These are phyloP conservation scores for Speoplatyrhinus poulsoni DNA, from an alignment of 2,113 vertebrate genomes.

Conservation along the genomic window DNA sequence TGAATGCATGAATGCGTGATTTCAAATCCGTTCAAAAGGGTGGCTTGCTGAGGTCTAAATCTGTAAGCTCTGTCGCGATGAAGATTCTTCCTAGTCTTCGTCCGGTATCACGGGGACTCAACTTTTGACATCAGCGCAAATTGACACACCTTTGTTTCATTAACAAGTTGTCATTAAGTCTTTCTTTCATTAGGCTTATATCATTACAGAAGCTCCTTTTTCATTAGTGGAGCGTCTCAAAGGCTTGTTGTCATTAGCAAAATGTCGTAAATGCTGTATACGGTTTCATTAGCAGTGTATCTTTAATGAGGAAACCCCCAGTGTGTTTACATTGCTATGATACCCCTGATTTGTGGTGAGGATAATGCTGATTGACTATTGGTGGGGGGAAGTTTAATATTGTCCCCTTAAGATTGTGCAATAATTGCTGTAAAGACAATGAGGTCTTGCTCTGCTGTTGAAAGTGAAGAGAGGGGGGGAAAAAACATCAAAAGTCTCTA, in stretches of 20 bases:
- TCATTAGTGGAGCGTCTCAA: conserved; percentile 55
- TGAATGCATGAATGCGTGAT: conserved; percentile 52
- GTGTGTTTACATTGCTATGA: conserved; percentile 56
- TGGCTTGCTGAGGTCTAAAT: conserved; percentile 43
- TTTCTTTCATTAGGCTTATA: conserved; percentile 51
- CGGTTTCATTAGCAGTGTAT: conserved; percentile 55
- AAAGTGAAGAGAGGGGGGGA: conserved; percentile 23
- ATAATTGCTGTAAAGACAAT: conserved; percentile 49
- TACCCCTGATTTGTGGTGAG: conserved; percentile 36
- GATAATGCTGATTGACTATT: conserved; percentile 54
- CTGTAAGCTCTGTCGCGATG: conserved; percentile 9
- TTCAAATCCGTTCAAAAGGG: conserved; percentile 34
- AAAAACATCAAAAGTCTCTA: conserved; percentile 51
- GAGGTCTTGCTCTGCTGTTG: conserved; percentile 33
- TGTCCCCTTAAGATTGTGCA: conserved; percentile 35
- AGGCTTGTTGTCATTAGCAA: conserved; percentile 61
- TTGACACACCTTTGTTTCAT: conserved; percentile 60
- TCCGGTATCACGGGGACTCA: conserved; percentile 7
- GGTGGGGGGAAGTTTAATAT: conserved; percentile 21
- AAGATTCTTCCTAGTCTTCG: conserved; percentile 13
- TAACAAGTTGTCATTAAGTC: conserved; percentile 59
- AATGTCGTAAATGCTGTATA: conserved; percentile 51
- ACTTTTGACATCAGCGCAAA: conserved; percentile 27
- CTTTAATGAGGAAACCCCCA: conserved; percentile 66
- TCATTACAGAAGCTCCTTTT: conserved; percentile 43